Evolutionary conservation across 2,888 invertebrate species (phyloP), one percentile per base, ranked within the genome.

Genomic region (Liodrosophila aerea): DNA sequence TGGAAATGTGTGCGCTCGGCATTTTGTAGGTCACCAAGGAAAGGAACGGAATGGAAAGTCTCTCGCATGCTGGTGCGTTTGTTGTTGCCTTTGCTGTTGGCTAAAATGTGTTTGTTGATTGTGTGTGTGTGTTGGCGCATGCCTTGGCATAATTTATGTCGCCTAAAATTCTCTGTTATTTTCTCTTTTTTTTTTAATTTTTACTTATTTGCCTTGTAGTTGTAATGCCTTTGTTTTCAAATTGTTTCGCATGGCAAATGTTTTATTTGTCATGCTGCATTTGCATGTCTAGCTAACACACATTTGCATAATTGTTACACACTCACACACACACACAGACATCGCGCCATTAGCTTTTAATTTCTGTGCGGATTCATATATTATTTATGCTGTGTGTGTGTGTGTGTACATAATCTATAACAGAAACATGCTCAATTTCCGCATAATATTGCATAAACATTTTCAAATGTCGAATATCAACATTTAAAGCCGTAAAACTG

Each of bases 111-210:
- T 66, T 66, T 66, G 69, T 41, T 54, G 64, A 44, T 56, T 61
- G 69, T 22, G 5, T 57, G 65, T 61, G 69, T 22, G 5, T 57
- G 65, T 46, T 40, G 57, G 72, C 73, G 69, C 78, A 77, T 78
- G 78, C 59, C 64, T 64, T 45, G 64, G 75, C 85, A 80, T 80
- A 80, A 80, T 85, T 80, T 80, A 78, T 80, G 75, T 84, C 46
- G 41, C 71, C 63, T 22, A 22, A 47, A 76, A 68, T 61, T 47
- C 34, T 40, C 31, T 45, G 36, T 30, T 41, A 49, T 56, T 39
- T 40, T 13, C 5, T 30, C 36, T 33, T 47, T 15, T 34, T 30
- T 49, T 36, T 37, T 43, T 56, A n/a, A n/a, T 11, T 43, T 59
- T 65, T 51, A 12, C 34, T 12, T 2, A 44, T 58, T 53, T 45